These are phyloP conservation scores for Tetramorium bicarinatum DNA, from an alignment of 2,888 invertebrate species.

Conservation along the genomic window DNA sequence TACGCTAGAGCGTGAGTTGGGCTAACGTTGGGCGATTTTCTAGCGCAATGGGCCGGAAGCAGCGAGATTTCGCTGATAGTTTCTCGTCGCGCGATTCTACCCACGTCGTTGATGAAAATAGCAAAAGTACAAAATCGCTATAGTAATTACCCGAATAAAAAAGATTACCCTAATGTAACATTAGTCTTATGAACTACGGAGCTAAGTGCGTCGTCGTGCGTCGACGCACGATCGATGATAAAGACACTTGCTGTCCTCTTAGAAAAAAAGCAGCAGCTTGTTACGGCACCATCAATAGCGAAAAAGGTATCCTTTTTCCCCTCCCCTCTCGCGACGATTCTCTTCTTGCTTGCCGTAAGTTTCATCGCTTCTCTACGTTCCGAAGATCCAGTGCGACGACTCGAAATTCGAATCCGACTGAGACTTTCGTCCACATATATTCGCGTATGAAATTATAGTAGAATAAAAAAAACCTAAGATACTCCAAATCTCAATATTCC, in stretches of 20 bases:
- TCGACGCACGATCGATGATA: constrained; percentile 63
- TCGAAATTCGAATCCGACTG: constrained; percentile 37
- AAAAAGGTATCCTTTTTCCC: constrained; percentile 47
- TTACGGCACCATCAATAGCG: constrained; percentile 45
- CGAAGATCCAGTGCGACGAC: constrained; percentile 25
- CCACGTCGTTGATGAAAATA: constrained; percentile 64
- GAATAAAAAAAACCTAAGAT: background rate
- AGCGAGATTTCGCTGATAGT: background rate
- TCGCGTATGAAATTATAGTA: constrained; percentile 34
- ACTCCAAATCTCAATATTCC: constrained; percentile 15
- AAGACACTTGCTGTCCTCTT: constrained; percentile 70
- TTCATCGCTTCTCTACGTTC: constrained; percentile 37
- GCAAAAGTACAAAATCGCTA: constrained; percentile 81
- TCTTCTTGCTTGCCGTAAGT: constrained; percentile 34
- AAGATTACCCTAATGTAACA: constrained; percentile 74
- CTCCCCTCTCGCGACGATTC: constrained; percentile 55
- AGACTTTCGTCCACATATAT: constrained; percentile 11
- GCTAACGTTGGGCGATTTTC: constrained; percentile 45
- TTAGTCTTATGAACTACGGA: constrained; percentile 74
- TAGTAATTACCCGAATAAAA: constrained; percentile 76
- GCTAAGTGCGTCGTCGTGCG: constrained; percentile 68
- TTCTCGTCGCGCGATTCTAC: constrained; percentile 46
- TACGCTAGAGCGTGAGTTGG: background rate
- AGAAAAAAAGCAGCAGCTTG: constrained; percentile 53
- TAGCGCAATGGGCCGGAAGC: background rate